These are phyloP conservation scores for Drosophila arizonae DNA, from an alignment of 1,140 invertebrate genomes.

Conservation along the genomic window DNA sequence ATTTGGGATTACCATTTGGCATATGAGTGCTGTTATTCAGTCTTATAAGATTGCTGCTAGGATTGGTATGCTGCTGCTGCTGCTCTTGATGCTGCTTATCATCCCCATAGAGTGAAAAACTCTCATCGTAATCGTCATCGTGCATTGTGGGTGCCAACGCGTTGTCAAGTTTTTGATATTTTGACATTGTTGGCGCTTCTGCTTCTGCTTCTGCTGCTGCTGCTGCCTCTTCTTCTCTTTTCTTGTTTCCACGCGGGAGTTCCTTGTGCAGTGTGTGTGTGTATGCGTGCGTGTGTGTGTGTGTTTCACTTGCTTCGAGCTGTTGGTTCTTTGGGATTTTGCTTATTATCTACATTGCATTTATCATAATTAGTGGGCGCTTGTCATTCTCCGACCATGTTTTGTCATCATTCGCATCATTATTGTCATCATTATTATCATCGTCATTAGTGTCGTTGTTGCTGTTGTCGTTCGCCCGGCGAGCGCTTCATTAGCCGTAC, in stretches of 20 bases:
- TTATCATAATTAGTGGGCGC: conserved; percentile 64
- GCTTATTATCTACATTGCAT: conserved; percentile 50
- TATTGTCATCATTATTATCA: conserved; percentile 13
- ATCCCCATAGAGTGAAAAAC: conserved; percentile 55
- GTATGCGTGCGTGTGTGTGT: conserved; percentile 18
- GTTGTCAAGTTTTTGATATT: conserved; percentile 72
- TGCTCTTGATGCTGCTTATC: conserved; percentile 35
- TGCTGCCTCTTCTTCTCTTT: too few relatives aligned
- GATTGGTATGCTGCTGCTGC: conserved; percentile 16
- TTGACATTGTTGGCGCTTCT: conserved; percentile 54
- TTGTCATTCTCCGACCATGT: conserved; percentile 22
- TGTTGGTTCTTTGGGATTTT: conserved; percentile 21
- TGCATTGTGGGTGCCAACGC: conserved; percentile 35
- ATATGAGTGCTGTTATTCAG: conserved; percentile 40
- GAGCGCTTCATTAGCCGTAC: conserved; percentile 4
- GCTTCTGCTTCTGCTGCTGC: conserved; percentile 10
- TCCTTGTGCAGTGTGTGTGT: conserved; percentile 8
- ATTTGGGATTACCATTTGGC: conserved; percentile 47
- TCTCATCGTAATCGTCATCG: conserved; percentile 63
- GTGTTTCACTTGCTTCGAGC: conserved; percentile 25
- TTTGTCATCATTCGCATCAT: conserved; percentile 12
- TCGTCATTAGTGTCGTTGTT: conserved; percentile 2
- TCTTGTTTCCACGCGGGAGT: not conserved
- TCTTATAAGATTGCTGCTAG: conserved; percentile 34
- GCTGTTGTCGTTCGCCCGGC: not conserved